Evolutionary conservation across 2,888 invertebrate species (phyloP), one percentile per base, ranked within the genome.

Genomic region (Dynastes grantii): DNA sequence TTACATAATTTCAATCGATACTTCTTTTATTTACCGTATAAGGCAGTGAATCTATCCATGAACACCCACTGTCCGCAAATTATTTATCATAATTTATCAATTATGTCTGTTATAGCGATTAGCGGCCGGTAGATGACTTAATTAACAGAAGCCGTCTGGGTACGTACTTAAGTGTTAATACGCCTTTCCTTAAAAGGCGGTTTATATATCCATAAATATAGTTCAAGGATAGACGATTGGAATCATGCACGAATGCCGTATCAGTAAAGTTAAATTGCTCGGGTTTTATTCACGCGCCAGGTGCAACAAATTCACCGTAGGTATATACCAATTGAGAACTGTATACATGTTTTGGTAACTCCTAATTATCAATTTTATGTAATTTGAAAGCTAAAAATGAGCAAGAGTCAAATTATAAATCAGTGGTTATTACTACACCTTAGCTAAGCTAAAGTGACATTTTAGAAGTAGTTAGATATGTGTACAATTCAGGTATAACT

Each of bases 31-130:
- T 73, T 61, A 61, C 73, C 61, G 9, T 73, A 73, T 61, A 61
- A 40, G 73, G 73, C 16, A 73, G 61, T 9, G 73, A 73, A 73
- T 73, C 61, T 61, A 73, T 61, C 61, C n/a, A 45, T 40, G 73
- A 73, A 73, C 73, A 73, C 73, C 73, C 61, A 73, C 73, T 27
- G 73, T 16, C 45, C 22, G 55, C 40, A 37, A 71, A 73, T 73
- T 73, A 73, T 58, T 73, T 73, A 73, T 73, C 73, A 73, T 73
- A 73, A 73, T 73, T 61, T 73, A 73, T 73, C 73, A 73, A 73
- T 73, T 73, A 73, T 73, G 73, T 61, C 73, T 73, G 73, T 37
- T 58, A 40, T 58, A 61, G 58, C 73, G 73, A 73, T 73, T 73
- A 73, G 73, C 73, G 73, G 16, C 22, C 73, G 40, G 40, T 61